Evolutionary conservation across 2,113 vertebrate species (phyloP).

Genomic region (Cynocephalus volans): DNA sequence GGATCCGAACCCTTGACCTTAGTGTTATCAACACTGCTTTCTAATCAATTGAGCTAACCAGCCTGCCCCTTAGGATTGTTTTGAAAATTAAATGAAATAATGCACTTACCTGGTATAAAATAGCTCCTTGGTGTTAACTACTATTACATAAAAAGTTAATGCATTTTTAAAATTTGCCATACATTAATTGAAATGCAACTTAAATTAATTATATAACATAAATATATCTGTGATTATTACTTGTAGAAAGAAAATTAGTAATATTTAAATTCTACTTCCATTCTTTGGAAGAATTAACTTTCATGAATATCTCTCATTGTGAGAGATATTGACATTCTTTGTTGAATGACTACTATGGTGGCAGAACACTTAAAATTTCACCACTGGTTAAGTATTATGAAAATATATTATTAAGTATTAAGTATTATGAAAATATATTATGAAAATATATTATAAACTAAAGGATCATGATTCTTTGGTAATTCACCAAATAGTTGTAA

Average conservation of each 20-base stretch:
- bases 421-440: conserved; percentile 58
- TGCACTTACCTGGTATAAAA: background rate
- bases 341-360: conserved; percentile 72
- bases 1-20: too few relatives aligned
- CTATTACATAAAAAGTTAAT: background rate
- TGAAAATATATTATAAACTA: too few relatives aligned
- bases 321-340: conserved; percentile 59
- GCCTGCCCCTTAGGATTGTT: background rate
- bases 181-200: conserved; percentile 42
- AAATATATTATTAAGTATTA: too few relatives aligned
- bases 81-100: conserved; percentile 71
- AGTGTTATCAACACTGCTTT: too few relatives aligned
- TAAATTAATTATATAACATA: conserved; percentile 41
- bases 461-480: conserved; percentile 24
- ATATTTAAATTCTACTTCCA: conserved; percentile 71
- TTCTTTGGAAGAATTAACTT: conserved; percentile 57
- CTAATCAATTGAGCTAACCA: too few relatives aligned
- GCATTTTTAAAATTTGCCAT: background rate
- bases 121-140: conserved; percentile 24
- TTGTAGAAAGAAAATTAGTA: conserved; percentile 54
- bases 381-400: conserved; percentile 34
- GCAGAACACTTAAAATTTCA: conserved; percentile 46
- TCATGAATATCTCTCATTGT: background rate
- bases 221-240: conserved; percentile 61
- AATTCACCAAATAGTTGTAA: conserved; percentile 60